Evolutionary conservation across 2,113 vertebrate species (phyloP).

Genomic region (Cynoglossus semilaevis): DNA sequence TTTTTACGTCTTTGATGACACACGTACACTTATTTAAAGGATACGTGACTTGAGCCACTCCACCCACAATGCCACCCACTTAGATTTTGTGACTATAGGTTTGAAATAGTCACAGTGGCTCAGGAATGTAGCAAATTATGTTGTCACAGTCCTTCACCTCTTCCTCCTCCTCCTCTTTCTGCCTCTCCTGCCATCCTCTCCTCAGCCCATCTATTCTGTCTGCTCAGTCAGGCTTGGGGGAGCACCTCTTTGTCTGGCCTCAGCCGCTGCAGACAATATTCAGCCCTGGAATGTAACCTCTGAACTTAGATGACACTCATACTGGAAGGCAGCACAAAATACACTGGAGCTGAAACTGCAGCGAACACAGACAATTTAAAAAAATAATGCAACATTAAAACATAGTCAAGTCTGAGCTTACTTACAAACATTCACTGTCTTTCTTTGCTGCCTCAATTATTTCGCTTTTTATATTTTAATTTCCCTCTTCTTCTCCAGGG

Average conservation of each 20-base stretch:
- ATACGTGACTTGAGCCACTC: background rate
- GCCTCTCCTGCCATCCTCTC: constrained; percentile 22
- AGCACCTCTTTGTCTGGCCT: constrained; percentile 55
- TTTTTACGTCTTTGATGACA: no score
- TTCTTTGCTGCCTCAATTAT: background rate
- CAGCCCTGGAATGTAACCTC: constrained; percentile 66
- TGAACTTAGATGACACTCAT: constrained; percentile 49
- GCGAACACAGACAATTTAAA: background rate
- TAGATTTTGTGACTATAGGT: constrained; percentile 24
- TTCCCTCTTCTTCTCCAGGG: constrained; percentile 73
- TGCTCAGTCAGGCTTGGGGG: constrained; percentile 62
- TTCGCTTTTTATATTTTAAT: background rate
- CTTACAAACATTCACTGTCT: constrained; percentile 4
- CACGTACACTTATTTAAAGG: background rate
- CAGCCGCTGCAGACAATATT: constrained; percentile 58
- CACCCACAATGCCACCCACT: constrained; percentile 43
- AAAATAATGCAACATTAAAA: no score
- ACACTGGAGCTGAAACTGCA: constrained; percentile 2
- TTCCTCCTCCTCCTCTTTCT: constrained; percentile 14
- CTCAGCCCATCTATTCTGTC: constrained; percentile 56
- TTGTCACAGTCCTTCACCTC: constrained; percentile 48
- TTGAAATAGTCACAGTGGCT: constrained; percentile 34
- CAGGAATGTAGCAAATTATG: constrained; percentile 62
- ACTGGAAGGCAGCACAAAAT: constrained; percentile 32
- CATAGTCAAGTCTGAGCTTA: no score